Evolutionary conservation across 1,140 invertebrate species (phyloP).

Genomic region (Drosophila quadrilineata): DNA sequence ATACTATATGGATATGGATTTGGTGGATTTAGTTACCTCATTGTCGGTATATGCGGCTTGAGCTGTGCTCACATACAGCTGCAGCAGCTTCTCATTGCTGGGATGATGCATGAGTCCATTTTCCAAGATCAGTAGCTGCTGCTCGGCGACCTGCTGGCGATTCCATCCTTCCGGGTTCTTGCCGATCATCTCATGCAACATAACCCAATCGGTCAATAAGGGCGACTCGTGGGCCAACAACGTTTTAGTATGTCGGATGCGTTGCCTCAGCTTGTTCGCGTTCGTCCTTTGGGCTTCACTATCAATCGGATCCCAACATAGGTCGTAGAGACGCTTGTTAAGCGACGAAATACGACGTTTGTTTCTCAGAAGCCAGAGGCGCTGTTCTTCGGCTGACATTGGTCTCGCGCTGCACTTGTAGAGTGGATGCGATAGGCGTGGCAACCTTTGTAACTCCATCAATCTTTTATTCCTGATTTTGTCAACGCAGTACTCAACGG

Average conservation of each 20-base stretch:
- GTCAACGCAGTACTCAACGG: constrained; percentile 83
- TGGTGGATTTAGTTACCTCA: constrained; percentile 39
- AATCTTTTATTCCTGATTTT: constrained; percentile 82
- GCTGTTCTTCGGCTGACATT: not conserved
- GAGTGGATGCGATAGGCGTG: constrained; percentile 74
- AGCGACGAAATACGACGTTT: not conserved
- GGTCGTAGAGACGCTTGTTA: not conserved
- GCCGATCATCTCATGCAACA: constrained; percentile 40
- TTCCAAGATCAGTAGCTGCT: constrained; percentile 43
- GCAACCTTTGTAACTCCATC: constrained; percentile 42
- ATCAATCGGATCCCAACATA: not conserved
- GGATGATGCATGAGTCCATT: constrained; percentile 72
- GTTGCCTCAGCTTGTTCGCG: not conserved
- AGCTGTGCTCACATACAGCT: constrained; percentile 74
- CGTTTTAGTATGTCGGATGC: constrained; percentile 12
- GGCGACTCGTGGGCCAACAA: constrained; percentile 24
- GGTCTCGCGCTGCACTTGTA: constrained; percentile 18
- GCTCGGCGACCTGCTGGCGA: constrained; percentile 47
- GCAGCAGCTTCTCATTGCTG: constrained; percentile 84
- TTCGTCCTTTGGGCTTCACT: not conserved
- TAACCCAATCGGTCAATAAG: constrained; percentile 28
- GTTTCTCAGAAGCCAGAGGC: not conserved
- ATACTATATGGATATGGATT: no score
- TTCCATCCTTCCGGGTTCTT: constrained; percentile 40
- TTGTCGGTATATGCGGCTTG: constrained; percentile 50